phyloP scores from a whole-genome alignment of 2,888 invertebrate genomes.

The Ormyrus rosae region DNA sequence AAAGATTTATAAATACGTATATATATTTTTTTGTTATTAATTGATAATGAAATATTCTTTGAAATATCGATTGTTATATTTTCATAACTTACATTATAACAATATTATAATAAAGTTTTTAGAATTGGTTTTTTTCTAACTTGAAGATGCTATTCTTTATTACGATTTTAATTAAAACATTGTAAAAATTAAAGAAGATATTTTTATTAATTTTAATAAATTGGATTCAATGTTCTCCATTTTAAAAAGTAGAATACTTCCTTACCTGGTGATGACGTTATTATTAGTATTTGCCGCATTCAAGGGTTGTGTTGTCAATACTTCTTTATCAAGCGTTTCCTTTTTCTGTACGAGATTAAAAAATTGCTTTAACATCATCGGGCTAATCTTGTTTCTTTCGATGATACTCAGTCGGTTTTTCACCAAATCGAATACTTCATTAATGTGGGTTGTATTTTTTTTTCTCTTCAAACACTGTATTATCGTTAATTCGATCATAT shows the following conservation, averaged over 20 bases:
- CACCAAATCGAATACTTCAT: slow-evolving; percentile 60
- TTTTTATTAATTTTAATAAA: neutral
- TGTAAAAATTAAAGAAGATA: neutral
- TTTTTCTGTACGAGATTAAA: slow-evolving; percentile 22
- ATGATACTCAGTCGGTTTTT: slow-evolving; percentile 1
- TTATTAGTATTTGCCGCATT: slow-evolving; percentile 4
- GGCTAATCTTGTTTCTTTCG: slow-evolving; percentile 40
- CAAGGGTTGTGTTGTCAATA: slow-evolving; percentile 10
- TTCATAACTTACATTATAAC: too few species aligned
- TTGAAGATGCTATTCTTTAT: too few species aligned
- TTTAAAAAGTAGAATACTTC: slow-evolving; percentile 8
- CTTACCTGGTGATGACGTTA: slow-evolving; percentile 10
- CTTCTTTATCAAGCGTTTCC: neutral
- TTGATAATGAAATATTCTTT: too few species aligned
- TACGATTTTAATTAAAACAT: neutral
- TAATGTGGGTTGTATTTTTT: slow-evolving; percentile 53
- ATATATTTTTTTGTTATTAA: too few species aligned
- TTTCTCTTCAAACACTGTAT: slow-evolving; percentile 57
- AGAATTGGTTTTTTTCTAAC: too few species aligned
- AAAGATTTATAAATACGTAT: too few species aligned
- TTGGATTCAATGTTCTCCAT: neutral
- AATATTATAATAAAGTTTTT: too few species aligned
- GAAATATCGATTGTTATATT: too few species aligned
- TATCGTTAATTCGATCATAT: slow-evolving; percentile 56
- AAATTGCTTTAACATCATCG: slow-evolving; percentile 28